Evolutionary conservation across 2,113 vertebrate genomes (phyloP).

Genomic region (Pseudonaja textilis): DNA sequence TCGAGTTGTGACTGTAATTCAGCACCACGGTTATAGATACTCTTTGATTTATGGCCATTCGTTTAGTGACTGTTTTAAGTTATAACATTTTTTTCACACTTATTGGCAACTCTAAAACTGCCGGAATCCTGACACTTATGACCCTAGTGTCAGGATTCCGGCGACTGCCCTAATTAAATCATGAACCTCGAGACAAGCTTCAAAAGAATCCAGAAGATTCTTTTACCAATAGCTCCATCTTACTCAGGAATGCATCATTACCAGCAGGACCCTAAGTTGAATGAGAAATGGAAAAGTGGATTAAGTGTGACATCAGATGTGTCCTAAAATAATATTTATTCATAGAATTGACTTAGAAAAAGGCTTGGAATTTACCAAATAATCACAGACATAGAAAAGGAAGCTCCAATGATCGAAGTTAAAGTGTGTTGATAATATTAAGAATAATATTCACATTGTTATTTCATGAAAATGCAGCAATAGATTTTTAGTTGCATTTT

Average conservation of each 20-base stretch:
- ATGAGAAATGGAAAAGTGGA: constrained; percentile 18
- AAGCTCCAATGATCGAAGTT: neutral
- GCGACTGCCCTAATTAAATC: too few species aligned
- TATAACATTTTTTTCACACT: too few species aligned
- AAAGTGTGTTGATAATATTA: neutral
- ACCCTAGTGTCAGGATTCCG: too few species aligned
- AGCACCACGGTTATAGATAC: too few species aligned
- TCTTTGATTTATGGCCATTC: too few species aligned
- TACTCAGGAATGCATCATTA: constrained; percentile 90
- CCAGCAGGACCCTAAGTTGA: constrained; percentile 84
- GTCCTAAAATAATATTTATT: neutral
- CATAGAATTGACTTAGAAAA: neutral
- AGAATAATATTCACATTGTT: neutral
- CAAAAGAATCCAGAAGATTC: constrained; percentile 29
- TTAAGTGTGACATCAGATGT: neutral
- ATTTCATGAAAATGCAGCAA: neutral
- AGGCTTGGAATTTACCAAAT: neutral
- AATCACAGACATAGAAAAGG: neutral
- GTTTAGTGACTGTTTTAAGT: too few species aligned
- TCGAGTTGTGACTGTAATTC: too few species aligned
- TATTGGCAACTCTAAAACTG: too few species aligned
- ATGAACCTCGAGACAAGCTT: too few species aligned
- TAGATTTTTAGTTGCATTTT: neutral
- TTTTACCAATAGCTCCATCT: constrained; percentile 86
- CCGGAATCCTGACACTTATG: too few species aligned